phyloP scores from a whole-genome alignment of 2,888 invertebrate genomes.

The Lymantria monacha region DNA sequence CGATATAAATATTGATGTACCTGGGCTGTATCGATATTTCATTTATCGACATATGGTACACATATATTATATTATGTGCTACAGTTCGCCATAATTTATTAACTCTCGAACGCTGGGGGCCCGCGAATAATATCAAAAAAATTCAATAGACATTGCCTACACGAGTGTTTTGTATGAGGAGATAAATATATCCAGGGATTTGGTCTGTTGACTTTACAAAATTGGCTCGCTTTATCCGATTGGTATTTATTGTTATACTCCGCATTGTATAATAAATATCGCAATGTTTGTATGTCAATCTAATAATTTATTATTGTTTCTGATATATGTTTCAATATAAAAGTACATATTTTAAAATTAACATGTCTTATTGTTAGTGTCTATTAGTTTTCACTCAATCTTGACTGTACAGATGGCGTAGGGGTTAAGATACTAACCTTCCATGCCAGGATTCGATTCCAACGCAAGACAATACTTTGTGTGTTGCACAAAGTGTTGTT shows the following conservation, averaged over 20 bases:
- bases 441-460: no score
- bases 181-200: constrained; percentile 2
- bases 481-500: no score
- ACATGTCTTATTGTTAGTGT: no score
- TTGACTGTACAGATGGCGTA: no score
- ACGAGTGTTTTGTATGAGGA: constrained; percentile 1
- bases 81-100: constrained; percentile 13
- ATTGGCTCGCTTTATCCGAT: neutral
- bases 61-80: neutral
- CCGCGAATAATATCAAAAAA: constrained; percentile 2
- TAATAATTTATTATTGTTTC: no score
- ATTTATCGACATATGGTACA: neutral
- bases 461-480: no score
- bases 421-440: no score
- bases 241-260: neutral
- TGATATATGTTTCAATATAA: no score
- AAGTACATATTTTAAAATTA: no score
- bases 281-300: no score
- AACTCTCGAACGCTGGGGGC: neutral
- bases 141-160: neutral
- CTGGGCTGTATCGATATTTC: neutral
- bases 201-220: constrained; percentile 1
- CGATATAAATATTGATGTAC: neutral
- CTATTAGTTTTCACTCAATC: no score
- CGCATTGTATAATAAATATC: neutral